Percentiles rank a stretch among this genome's conserved stretches.
phyloP scores from a whole-genome alignment of 2,888 invertebrate genomes.

The Temnothorax rugatulus region DNA sequence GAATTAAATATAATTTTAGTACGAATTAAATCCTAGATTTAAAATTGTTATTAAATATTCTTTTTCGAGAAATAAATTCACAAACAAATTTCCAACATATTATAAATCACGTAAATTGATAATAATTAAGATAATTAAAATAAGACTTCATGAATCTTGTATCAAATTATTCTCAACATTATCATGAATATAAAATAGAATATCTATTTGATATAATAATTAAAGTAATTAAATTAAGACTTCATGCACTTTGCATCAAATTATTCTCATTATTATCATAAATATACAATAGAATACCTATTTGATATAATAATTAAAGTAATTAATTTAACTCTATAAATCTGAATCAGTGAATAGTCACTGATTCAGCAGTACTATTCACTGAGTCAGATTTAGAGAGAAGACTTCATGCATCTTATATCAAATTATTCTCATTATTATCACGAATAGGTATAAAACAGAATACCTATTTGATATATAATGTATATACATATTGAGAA shows the following conservation, averaged over 20 bases:
- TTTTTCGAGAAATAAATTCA: background rate
- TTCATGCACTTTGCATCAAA: background rate
- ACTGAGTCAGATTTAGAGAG: no score
- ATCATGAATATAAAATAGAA: background rate
- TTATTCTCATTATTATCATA: background rate
- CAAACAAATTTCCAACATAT: background rate
- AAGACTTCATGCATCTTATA: no score
- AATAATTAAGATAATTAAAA: no score
- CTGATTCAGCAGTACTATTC: no score
- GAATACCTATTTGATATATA: background rate
- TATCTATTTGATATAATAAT: background rate
- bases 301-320: no score
- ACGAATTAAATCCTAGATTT: background rate
- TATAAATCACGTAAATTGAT: background rate
- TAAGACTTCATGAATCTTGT: no score
- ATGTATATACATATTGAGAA: background rate
- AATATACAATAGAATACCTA: background rate
- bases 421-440: background rate
- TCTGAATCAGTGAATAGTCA: no score
- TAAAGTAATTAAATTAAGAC: no score
- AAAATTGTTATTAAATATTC: conserved; percentile 15
- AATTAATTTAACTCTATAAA: no score
- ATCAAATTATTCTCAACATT: background rate
- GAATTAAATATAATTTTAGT: background rate
- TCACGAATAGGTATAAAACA: background rate